Conservation (phyloP, 2,888 invertebrate species). For the Cerastoderma edule region DNA sequence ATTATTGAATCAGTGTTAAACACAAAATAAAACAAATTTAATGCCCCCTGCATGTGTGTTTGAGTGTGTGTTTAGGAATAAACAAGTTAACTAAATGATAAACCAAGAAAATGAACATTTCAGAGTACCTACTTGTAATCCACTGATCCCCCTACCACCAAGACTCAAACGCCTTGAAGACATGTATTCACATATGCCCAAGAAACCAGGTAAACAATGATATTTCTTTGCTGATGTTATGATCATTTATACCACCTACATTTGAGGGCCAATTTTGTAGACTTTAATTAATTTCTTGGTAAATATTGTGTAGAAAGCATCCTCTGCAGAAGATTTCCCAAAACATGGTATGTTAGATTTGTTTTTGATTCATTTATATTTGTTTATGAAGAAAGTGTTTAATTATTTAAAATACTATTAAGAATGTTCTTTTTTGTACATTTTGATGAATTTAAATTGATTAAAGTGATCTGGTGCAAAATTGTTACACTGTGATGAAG, state of each 20-base stretch:
- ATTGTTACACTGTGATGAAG: no score
- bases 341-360: no score
- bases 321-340: no score
- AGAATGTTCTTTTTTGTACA: no score
- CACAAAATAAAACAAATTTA: background rate
- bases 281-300: background rate
- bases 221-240: background rate
- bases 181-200: background rate
- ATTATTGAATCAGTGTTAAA: background rate
- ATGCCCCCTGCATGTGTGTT: background rate
- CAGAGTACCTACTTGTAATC: background rate
- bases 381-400: no score
- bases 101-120: background rate
- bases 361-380: no score
- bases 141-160: background rate
- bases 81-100: no score
- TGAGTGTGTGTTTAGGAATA: background rate
- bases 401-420: no score
- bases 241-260: background rate
- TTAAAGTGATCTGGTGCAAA: no score
- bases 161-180: constrained; percentile 5
- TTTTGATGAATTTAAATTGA: no score
- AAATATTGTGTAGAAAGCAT: background rate
- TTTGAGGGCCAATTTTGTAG: background rate
- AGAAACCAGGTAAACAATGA: background rate